A percentile compares a stretch with the other conserved stretches of the same genome.
Conservation (phyloP, 2,797 vertebrate genomes). For the Denticeps clupeoides region DNA sequence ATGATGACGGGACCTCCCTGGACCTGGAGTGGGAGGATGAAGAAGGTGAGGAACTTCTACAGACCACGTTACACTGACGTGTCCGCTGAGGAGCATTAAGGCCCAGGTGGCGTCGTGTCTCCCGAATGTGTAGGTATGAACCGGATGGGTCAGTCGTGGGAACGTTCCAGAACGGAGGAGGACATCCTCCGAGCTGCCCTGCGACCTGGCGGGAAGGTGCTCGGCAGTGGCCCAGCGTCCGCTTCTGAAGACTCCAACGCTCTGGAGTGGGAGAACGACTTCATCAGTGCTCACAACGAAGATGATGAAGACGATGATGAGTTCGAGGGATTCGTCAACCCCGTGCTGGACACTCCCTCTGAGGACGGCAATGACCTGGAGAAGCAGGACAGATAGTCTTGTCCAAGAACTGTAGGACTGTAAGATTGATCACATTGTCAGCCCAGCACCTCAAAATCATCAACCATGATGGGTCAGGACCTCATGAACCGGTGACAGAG, state of each 20-base stretch:
- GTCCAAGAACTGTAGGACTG: not conserved
- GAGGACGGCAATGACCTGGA: conserved; percentile 31
- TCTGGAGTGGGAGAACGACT: conserved; percentile 96
- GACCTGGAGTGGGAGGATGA: conserved; percentile 98
- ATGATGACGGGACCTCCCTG: conserved; percentile 87
- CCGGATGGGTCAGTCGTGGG: conserved; percentile 72
- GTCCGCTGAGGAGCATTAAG: too few relatives aligned
- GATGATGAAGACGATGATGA: conserved; percentile 74
- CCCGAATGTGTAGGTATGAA: conserved; percentile 69
- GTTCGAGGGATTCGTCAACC: conserved; percentile 70
- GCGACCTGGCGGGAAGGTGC: conserved; percentile 52
- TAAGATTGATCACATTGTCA: conserved; percentile 10
- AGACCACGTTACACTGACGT: too few relatives aligned
- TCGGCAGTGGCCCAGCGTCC: conserved; percentile 70
- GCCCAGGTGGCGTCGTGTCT: too few relatives aligned
- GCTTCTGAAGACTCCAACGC: conserved; percentile 84
- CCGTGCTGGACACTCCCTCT: conserved; percentile 55
- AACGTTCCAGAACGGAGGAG: conserved; percentile 88
- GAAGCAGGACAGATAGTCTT: conserved; percentile 58
- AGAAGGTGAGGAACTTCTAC: conserved; percentile 65
- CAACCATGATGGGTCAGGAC: too few relatives aligned
- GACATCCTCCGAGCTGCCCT: conserved; percentile 87
- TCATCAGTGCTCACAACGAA: conserved; percentile 76
- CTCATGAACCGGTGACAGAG: too few relatives aligned
- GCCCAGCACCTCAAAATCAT: conserved; percentile 7